Conservation (phyloP, 1,140 invertebrate genomes). For the Drosophila carrolli region DNA sequence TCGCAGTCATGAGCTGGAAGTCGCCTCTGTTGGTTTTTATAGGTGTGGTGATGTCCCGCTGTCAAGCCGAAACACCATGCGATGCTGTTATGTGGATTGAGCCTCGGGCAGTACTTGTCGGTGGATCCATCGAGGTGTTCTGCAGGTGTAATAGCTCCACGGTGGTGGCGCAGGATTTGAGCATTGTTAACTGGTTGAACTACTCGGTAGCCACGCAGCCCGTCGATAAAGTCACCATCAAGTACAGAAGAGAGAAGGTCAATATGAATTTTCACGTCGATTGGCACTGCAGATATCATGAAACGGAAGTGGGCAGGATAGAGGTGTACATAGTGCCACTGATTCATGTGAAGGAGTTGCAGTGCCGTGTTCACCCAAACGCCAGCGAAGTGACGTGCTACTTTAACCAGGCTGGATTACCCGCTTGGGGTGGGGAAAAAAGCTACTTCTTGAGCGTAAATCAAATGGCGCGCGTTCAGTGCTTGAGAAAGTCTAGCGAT, state of each 20-base stretch:
- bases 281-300: background rate
- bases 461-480: background rate
- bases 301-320: background rate
- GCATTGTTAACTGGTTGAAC: background rate
- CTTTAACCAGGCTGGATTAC: background rate
- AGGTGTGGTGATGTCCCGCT: no score
- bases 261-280: background rate
- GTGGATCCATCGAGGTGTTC: no score
- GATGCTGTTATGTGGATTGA: no score
- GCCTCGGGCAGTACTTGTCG: no score
- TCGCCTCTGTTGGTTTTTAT: background rate
- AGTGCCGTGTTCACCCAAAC: background rate
- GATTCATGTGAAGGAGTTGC: background rate
- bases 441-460: constrained; percentile 1
- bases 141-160: constrained; percentile 2
- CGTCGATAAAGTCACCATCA: constrained; percentile 3
- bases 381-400: background rate
- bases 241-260: background rate
- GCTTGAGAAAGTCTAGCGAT: background rate
- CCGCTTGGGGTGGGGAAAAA: background rate
- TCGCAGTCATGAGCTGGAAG: constrained; percentile 10
- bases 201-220: background rate
- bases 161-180: background rate
- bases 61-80: background rate
- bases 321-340: background rate